Evolutionary conservation across 1,140 invertebrate genomes (phyloP).

Genomic region (Parasteatoda tepidariorum): DNA sequence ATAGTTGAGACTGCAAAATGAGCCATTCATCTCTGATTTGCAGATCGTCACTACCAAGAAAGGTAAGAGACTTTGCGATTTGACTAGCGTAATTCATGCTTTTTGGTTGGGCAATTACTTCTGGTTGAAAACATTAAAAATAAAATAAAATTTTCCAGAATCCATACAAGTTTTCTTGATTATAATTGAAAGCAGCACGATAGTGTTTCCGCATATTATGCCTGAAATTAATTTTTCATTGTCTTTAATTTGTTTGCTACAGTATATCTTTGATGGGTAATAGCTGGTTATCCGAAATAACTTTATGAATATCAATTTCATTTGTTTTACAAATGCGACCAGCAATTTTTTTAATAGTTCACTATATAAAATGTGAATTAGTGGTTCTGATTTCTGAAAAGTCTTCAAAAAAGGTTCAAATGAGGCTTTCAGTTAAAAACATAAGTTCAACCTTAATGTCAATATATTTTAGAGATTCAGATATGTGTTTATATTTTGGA

Average conservation of each 20-base stretch:
- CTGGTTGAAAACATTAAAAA: not conserved
- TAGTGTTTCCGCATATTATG: not conserved
- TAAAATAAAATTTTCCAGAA: not conserved
- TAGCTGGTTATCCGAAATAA: not conserved
- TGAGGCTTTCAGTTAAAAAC: not conserved
- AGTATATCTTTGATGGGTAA: not conserved
- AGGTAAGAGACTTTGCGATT: too few species aligned
- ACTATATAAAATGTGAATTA: constrained; percentile 5
- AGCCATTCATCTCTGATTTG: too few species aligned
- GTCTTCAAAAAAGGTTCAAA: not conserved
- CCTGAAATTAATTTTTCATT: not conserved
- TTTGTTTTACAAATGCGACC: not conserved
- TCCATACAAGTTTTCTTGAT: not conserved
- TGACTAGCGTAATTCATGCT: too few species aligned
- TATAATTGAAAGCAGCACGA: not conserved
- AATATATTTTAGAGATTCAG: not conserved
- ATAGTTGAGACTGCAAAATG: too few species aligned
- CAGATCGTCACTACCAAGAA: too few species aligned
- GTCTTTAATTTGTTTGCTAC: not conserved
- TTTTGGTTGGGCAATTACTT: not conserved
- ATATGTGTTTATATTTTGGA: not conserved
- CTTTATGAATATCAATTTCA: not conserved
- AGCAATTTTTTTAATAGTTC: not conserved
- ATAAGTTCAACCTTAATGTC: not conserved
- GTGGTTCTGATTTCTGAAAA: not conserved